Conservation (phyloP, 2,113 vertebrate species). For the Silurus glanis region DNA sequence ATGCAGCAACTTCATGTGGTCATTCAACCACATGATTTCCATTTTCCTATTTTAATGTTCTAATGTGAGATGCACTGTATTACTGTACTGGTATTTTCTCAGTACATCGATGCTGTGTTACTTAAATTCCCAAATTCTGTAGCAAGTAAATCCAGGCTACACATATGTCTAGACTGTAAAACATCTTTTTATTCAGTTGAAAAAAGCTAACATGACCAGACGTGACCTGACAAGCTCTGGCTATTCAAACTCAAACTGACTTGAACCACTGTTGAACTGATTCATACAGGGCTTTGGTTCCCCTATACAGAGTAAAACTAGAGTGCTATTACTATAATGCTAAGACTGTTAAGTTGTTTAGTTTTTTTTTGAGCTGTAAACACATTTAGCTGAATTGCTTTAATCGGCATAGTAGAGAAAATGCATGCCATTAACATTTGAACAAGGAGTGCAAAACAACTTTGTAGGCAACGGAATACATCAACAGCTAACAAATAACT, state of each 20-base stretch:
- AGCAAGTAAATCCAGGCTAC: neutral
- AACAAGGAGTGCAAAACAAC: neutral
- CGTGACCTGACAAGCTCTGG: neutral
- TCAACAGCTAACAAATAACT: neutral
- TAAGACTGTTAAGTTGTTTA: neutral
- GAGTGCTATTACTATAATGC: neutral
- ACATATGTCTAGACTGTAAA: neutral
- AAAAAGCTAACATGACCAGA: neutral
- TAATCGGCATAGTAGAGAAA: neutral
- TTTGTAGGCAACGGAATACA: neutral
- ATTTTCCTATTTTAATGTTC: neutral
- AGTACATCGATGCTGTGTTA: neutral
- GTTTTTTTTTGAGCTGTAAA: neutral
- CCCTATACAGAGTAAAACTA: neutral
- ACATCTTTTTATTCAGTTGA: neutral
- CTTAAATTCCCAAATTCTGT: neutral
- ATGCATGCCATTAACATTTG: neutral
- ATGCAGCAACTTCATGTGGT: neutral
- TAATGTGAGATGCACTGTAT: neutral
- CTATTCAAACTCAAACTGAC: neutral
- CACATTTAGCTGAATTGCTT: neutral
- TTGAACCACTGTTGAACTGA: neutral
- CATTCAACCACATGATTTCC: neutral
- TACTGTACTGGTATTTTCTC: neutral
- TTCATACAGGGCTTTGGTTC: neutral